Percentiles rank a stretch among this genome's conserved stretches.
Conservation (phyloP, 1,140 invertebrate species). For the Cotesia typhae region DNA sequence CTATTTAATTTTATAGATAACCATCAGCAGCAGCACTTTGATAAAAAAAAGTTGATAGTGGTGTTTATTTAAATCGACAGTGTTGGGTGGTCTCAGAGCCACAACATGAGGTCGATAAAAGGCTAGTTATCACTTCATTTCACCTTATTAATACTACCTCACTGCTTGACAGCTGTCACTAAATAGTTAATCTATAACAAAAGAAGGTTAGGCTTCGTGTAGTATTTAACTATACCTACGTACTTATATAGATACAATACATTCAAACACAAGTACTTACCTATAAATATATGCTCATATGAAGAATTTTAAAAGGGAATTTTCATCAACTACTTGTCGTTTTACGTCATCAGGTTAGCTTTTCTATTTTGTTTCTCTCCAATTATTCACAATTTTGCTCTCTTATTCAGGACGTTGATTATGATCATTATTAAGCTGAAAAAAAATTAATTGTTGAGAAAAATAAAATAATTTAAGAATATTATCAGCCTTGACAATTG, state of each 20-base stretch:
- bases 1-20: too few relatives aligned
- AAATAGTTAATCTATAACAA: constrained; percentile 22
- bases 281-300: background rate
- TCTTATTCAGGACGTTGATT: background rate
- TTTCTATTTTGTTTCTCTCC: background rate
- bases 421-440: too few relatives aligned
- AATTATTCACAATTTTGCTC: constrained; percentile 4
- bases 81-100: constrained; percentile 1
- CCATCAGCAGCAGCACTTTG: background rate
- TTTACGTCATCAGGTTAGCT: too few relatives aligned
- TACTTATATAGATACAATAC: background rate
- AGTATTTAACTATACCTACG: background rate
- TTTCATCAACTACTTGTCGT: too few relatives aligned
- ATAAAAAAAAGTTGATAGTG: background rate
- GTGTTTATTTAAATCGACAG: background rate
- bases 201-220: constrained; percentile 16
- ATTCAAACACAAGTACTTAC: too few relatives aligned
- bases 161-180: constrained; percentile 31
- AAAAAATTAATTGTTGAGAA: too few relatives aligned
- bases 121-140: constrained; percentile 25
- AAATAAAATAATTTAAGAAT: too few relatives aligned
- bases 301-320: too few relatives aligned
- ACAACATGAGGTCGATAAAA: constrained; percentile 15
- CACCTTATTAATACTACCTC: constrained; percentile 8
- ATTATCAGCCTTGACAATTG: too few relatives aligned